These are phyloP conservation scores for Byasa hedistus DNA, from an alignment of 2,888 invertebrate genomes.

Conservation along the genomic window DNA sequence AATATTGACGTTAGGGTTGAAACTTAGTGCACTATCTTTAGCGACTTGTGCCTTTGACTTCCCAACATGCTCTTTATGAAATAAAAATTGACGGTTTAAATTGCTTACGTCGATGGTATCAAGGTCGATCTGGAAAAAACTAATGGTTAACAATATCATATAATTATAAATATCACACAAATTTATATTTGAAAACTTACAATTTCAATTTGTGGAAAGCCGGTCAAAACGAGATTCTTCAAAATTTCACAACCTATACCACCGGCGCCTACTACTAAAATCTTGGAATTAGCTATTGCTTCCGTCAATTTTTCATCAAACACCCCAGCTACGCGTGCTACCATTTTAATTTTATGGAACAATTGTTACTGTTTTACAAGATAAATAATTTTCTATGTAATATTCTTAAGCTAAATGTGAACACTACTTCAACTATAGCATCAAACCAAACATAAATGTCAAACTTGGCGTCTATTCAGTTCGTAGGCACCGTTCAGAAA, in stretches of 20 bases:
- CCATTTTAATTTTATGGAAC: conserved; percentile 72
- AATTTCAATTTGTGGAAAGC: conserved; percentile 95
- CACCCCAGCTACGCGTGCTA: conserved; percentile 83
- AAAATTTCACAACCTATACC: conserved; percentile 99
- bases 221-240: conserved; percentile 97
- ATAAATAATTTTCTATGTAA: conserved; percentile 11
- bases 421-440: conserved; percentile 11
- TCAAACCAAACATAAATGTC: conserved; percentile 42
- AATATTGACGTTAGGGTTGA: conserved; percentile 94
- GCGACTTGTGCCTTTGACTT: conserved; percentile 97
- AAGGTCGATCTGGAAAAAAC: conserved; percentile 92
- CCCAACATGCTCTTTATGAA: conserved; percentile 98
- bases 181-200: conserved; percentile 79
- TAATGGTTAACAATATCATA: conserved; percentile 38
- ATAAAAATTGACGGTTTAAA: conserved; percentile 98
- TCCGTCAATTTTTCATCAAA: conserved; percentile 83
- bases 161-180: conserved; percentile 36
- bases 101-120: conserved; percentile 99
- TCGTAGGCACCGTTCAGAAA: conserved; percentile 24
- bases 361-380: conserved; percentile 3
- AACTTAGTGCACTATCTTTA: conserved; percentile 90
- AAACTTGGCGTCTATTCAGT: conserved; percentile 58
- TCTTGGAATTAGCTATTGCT: conserved; percentile 84
- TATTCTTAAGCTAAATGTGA: conserved; percentile 22
- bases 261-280: conserved; percentile 96